phyloP scores from a whole-genome alignment of 2,113 vertebrate species.

The Genyomyrus donnyi region DNA sequence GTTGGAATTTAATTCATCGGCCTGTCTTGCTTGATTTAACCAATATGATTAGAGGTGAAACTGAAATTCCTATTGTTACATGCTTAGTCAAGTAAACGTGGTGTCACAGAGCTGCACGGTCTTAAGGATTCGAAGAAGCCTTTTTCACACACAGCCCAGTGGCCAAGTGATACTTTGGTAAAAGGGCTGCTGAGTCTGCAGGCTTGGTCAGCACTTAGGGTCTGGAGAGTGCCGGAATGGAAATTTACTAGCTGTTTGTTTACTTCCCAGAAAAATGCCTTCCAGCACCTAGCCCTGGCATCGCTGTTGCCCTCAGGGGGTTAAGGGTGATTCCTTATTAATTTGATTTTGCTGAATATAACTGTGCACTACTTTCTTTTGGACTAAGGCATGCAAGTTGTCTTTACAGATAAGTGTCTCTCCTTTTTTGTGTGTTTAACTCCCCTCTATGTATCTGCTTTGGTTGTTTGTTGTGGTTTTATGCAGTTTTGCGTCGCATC shows the following conservation, averaged over 20 bases:
- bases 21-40: conserved; percentile 50
- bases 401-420: neutral
- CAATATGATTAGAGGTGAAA: conserved; percentile 35
- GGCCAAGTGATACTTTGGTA: conserved; percentile 32
- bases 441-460: neutral
- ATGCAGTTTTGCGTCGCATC: neutral
- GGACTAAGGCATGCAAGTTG: neutral
- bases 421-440: neutral
- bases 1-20: conserved; percentile 34
- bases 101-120: conserved; percentile 33
- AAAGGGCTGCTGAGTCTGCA: conserved; percentile 13
- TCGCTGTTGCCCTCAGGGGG: neutral
- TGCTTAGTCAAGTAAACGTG: conserved; percentile 24
- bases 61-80: conserved; percentile 39
- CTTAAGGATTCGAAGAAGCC: conserved; percentile 30
- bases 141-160: conserved; percentile 23
- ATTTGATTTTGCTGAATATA: neutral
- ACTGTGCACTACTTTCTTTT: neutral
- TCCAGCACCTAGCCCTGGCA: conserved; percentile 14
- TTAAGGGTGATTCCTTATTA: neutral
- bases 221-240: neutral
- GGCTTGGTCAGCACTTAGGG: neutral
- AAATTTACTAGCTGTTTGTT: neutral
- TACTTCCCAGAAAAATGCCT: neutral
- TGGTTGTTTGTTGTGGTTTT: neutral